Evolutionary conservation across 1,140 invertebrate species (phyloP).

Genomic region (Drosophila navojoa): DNA sequence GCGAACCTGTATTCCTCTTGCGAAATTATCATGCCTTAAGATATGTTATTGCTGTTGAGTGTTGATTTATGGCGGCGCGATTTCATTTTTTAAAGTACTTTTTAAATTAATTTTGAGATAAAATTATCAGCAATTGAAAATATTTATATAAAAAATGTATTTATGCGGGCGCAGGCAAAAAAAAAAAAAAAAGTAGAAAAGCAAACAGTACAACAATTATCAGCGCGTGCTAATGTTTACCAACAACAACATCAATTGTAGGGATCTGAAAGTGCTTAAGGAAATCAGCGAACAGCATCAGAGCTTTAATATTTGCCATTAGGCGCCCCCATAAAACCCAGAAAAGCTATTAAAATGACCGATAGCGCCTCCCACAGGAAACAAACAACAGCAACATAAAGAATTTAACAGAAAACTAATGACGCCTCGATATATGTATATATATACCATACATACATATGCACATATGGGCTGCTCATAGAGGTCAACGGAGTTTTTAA

Average conservation of each 20-base stretch:
- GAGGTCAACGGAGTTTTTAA: constrained; percentile 13
- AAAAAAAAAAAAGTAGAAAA: constrained; percentile 1
- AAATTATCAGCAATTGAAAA: constrained; percentile 27
- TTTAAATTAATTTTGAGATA: constrained; percentile 20
- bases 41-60: neutral
- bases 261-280: constrained; percentile 17
- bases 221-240: constrained; percentile 24
- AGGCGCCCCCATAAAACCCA: constrained; percentile 38
- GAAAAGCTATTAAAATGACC: constrained; percentile 41
- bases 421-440: neutral
- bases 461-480: neutral
- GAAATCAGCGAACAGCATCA: constrained; percentile 29
- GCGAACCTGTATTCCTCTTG: neutral
- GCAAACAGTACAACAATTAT: constrained; percentile 31
- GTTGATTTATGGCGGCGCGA: constrained; percentile 11
- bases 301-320: constrained; percentile 35
- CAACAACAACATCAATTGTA: neutral
- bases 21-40: neutral
- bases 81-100: neutral
- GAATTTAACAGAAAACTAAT: constrained; percentile 9
- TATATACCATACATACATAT: neutral
- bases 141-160: neutral
- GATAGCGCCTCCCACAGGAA: constrained; percentile 17
- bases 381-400: neutral
- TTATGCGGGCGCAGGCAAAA: constrained; percentile 30